Conservation (phyloP, 1,140 invertebrate species). For the Monomorium pharaonis region DNA sequence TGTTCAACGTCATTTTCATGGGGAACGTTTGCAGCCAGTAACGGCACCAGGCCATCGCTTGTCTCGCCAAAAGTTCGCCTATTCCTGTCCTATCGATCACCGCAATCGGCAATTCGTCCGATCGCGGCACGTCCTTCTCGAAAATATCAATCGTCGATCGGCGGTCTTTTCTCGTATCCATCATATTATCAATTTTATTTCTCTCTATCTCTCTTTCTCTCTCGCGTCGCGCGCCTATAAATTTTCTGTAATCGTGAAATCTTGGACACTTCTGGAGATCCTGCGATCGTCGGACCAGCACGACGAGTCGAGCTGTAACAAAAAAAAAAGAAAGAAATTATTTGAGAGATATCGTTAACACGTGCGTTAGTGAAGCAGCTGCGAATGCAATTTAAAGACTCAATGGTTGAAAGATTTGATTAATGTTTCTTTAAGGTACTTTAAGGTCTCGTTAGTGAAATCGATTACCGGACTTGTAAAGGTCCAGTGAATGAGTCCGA, state of each 20-base stretch:
- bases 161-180: slow-evolving; percentile 39
- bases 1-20: slow-evolving; percentile 77
- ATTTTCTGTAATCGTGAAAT: slow-evolving; percentile 5
- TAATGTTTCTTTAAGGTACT: background rate
- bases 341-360: background rate
- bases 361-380: background rate
- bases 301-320: slow-evolving; percentile 67
- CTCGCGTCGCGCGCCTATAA: slow-evolving; percentile 24
- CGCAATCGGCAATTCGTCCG: slow-evolving; percentile 46
- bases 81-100: slow-evolving; percentile 51
- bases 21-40: slow-evolving; percentile 74
- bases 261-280: background rate
- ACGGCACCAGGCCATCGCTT: slow-evolving; percentile 71
- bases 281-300: slow-evolving; percentile 40
- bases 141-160: slow-evolving; percentile 35
- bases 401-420: background rate
- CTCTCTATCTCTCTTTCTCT: slow-evolving; percentile 31
- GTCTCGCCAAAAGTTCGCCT: slow-evolving; percentile 63
- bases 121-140: slow-evolving; percentile 1
- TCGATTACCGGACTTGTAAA: slow-evolving; percentile 3
- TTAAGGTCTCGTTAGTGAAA: slow-evolving; percentile 4
- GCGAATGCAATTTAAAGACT: background rate
- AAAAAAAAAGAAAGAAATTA: slow-evolving; percentile 56
- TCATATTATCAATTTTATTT: background rate
- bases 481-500: background rate